Percentiles rank a stretch among this genome's conserved stretches.
phyloP scores from a whole-genome alignment of 2,797 vertebrate species.

The Falco berigora region DNA sequence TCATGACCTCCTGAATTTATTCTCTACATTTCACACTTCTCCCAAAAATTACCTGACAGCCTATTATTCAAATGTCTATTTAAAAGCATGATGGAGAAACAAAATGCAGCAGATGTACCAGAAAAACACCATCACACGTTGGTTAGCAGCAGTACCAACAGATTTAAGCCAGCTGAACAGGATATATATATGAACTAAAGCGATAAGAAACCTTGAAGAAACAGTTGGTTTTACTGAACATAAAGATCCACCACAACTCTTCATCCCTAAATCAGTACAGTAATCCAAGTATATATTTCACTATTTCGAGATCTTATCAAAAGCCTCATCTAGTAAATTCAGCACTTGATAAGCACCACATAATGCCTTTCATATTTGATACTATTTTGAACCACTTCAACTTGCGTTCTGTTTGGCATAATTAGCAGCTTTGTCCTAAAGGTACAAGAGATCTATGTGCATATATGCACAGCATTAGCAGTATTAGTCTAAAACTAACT shows the following conservation, averaged over 20 bases:
- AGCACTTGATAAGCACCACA: not conserved
- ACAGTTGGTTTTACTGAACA: not conserved
- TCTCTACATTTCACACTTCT: accelerated
- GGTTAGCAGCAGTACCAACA: not conserved
- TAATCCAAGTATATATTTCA: not conserved
- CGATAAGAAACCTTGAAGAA: not conserved
- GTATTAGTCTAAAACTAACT: not conserved
- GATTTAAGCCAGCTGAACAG: not conserved
- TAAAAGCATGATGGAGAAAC: not conserved
- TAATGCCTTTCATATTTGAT: not conserved
- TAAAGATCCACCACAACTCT: not conserved
- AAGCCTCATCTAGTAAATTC: not conserved
- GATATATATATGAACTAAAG: not conserved
- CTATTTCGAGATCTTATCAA: not conserved
- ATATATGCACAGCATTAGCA: not conserved
- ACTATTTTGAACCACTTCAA: not conserved
- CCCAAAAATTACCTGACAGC: not conserved
- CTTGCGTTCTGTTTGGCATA: not conserved
- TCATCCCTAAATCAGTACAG: not conserved
- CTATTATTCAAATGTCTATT: not conserved
- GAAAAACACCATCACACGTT: not conserved
- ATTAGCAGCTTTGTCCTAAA: not conserved
- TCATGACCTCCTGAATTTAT: not conserved
- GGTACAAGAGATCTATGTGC: not conserved
- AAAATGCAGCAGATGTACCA: not conserved